Evolutionary conservation across 1,140 invertebrate species (phyloP).

Genomic region (Rhynchophorus ferrugineus): DNA sequence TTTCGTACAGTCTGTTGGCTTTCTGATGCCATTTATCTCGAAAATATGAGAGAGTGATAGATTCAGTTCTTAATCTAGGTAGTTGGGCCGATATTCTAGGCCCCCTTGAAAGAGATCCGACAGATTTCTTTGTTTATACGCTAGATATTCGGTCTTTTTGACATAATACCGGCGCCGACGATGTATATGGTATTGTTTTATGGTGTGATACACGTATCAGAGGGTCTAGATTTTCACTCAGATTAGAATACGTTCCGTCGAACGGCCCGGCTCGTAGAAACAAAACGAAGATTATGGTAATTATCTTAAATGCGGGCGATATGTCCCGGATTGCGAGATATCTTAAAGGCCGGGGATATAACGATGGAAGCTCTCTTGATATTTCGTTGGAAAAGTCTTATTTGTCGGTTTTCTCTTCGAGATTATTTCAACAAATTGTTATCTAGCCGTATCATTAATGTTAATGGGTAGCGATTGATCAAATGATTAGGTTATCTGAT

Average conservation of each 20-base stretch:
- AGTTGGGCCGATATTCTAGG: constrained; percentile 10
- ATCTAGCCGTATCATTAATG: too few relatives aligned
- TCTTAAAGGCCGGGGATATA: background rate
- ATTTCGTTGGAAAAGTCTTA: too few relatives aligned
- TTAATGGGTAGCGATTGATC: too few relatives aligned
- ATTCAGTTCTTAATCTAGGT: constrained; percentile 22
- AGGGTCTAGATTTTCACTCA: constrained; percentile 10
- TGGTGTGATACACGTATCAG: constrained; percentile 26
- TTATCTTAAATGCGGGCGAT: constrained; percentile 20
- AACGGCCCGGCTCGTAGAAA: constrained; percentile 8
- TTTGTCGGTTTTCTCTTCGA: too few relatives aligned
- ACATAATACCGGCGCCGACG: constrained; percentile 18
- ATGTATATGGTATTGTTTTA: constrained; percentile 22
- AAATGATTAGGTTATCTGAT: too few relatives aligned
- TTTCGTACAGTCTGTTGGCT: constrained; percentile 18
- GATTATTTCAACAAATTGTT: too few relatives aligned
- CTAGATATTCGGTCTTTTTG: constrained; percentile 20
- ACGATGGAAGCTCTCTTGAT: too few relatives aligned
- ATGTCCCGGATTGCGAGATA: constrained; percentile 4
- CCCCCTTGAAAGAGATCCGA: constrained; percentile 22
- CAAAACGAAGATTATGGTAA: constrained; percentile 18
- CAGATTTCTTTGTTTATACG: constrained; percentile 23
- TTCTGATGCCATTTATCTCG: constrained; percentile 24
- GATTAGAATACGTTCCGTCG: constrained; percentile 10
- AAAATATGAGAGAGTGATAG: constrained; percentile 25